These are phyloP conservation scores for Ovis canadensis DNA, from an alignment of 2,113 vertebrate genomes.

Conservation along the genomic window DNA sequence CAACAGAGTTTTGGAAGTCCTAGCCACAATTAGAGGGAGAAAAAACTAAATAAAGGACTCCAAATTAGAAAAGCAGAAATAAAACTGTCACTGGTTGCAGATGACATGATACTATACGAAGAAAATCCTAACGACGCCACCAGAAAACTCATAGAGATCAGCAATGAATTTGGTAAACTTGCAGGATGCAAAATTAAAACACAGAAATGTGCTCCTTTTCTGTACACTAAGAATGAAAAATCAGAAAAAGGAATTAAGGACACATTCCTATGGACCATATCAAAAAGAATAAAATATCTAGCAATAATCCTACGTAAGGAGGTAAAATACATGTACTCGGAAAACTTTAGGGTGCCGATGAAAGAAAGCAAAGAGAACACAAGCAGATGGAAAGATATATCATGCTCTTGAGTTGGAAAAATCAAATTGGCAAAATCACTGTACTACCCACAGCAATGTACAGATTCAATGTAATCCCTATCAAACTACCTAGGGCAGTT, in stretches of 20 bases:
- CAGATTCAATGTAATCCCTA: neutral
- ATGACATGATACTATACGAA: neutral
- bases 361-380: neutral
- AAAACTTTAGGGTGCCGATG: neutral
- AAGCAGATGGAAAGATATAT: neutral
- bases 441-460: neutral
- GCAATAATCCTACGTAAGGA: neutral
- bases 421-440: neutral
- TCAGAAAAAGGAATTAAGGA: neutral
- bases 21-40: neutral
- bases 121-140: neutral
- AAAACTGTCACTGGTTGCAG: neutral
- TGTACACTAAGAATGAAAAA: rapidly evolving
- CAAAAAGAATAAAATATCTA: neutral
- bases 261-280: neutral
- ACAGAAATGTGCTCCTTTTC: neutral
- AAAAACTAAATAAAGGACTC: neutral
- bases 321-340: neutral
- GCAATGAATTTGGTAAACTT: neutral
- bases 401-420: neutral
- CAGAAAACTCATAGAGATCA: neutral
- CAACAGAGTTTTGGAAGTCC: neutral
- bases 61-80: neutral
- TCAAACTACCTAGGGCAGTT: neutral
- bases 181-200: neutral